Conservation (phyloP, 2,888 invertebrate genomes). For the Drosophila koepferae region DNA sequence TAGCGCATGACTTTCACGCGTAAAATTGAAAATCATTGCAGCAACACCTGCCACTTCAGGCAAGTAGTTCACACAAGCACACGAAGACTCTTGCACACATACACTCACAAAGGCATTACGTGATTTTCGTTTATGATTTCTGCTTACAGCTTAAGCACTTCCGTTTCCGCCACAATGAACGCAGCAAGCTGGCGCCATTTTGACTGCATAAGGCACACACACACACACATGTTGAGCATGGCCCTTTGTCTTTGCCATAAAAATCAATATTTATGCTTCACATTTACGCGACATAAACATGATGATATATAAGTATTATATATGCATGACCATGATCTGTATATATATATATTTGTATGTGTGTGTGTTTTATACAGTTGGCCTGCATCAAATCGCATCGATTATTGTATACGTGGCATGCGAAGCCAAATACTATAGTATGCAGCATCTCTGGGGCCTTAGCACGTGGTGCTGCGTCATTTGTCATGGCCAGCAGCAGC, state of each 20-base stretch:
- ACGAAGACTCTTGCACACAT: constrained; percentile 7
- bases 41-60: constrained; percentile 77
- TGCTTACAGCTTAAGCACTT: constrained; percentile 77
- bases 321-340: constrained; percentile 55
- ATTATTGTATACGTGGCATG: constrained; percentile 65
- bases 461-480: constrained; percentile 65
- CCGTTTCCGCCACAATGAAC: constrained; percentile 71
- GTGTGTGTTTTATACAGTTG: constrained; percentile 39
- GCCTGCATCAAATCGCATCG: constrained; percentile 79
- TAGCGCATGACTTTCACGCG: constrained; percentile 78
- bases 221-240: constrained; percentile 16
- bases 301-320: constrained; percentile 66
- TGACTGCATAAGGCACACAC: constrained; percentile 48
- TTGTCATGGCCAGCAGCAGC: constrained; percentile 69
- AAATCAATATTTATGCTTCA: constrained; percentile 78
- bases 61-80: constrained; percentile 12
- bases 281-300: constrained; percentile 70
- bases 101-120: constrained; percentile 66
- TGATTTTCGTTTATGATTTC: constrained; percentile 82
- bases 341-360: constrained; percentile 14
- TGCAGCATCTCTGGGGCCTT: constrained; percentile 47
- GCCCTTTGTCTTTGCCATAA: constrained; percentile 72
- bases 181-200: constrained; percentile 57
- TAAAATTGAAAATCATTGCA: constrained; percentile 81
- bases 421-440: constrained; percentile 41